Evolutionary conservation across 2,888 invertebrate genomes (phyloP).

Genomic region (Morinoia aosen): DNA sequence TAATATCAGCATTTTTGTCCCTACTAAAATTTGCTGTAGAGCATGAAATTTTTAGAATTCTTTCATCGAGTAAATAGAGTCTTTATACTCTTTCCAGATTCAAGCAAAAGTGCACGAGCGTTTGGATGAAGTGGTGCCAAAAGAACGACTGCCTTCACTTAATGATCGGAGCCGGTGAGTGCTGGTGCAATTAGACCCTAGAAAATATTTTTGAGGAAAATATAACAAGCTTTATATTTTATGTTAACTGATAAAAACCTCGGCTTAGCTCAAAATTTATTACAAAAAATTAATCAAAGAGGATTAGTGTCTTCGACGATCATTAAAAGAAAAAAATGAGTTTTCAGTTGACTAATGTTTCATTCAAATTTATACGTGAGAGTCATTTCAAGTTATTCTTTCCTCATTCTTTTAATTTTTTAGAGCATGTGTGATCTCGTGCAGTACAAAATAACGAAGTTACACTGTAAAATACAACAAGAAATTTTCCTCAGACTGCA

Average conservation of each 20-base stretch:
- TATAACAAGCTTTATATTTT: not conserved
- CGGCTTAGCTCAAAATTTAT: not conserved
- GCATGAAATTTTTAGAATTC: not conserved
- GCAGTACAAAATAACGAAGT: not conserved
- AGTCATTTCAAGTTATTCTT: not conserved
- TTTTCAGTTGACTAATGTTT: not conserved
- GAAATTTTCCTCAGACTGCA: not conserved
- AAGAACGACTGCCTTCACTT: conserved; percentile 18
- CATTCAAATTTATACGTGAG: not conserved
- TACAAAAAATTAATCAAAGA: not conserved
- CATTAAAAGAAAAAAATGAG: too few species aligned
- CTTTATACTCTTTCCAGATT: not conserved
- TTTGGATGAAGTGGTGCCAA: conserved; percentile 16
- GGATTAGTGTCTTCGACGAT: too few species aligned
- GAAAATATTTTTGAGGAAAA: not conserved
- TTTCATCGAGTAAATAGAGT: not conserved
- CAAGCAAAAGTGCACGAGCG: not conserved
- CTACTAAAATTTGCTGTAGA: not conserved
- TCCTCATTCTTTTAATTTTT: not conserved
- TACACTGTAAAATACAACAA: not conserved
- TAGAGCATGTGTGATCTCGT: not conserved
- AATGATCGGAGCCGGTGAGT: not conserved
- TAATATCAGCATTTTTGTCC: not conserved
- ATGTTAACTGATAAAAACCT: not conserved
- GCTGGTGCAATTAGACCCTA: not conserved